A percentile compares a stretch with the other conserved stretches of the same genome.
These are phyloP conservation scores for Protomyctophum bolini DNA, from an alignment of 2,113 vertebrate species.

Conservation along the genomic window DNA sequence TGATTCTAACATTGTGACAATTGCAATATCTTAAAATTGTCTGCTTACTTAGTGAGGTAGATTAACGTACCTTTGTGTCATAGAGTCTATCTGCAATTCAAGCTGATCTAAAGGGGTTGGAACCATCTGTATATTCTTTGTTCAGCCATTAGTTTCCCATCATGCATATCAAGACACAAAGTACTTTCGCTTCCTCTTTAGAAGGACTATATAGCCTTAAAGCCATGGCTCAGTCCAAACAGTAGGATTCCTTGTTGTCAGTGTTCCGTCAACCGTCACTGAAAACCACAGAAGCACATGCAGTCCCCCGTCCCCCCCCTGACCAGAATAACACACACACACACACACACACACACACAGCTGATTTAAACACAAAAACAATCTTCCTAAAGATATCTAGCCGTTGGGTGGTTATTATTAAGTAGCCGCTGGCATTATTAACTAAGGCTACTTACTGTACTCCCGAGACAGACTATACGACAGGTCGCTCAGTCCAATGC, in stretches of 20 bases:
- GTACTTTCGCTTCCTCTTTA: conserved; percentile 70
- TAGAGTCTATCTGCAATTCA: background rate
- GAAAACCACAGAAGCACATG: conserved; percentile 67
- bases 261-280: conserved; percentile 30
- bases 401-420: conserved; percentile 22
- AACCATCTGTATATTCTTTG: background rate
- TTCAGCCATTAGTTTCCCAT: conserved; percentile 19
- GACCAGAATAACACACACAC: conserved; percentile 45
- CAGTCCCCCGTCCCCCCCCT: conserved; percentile 70
- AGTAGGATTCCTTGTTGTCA: conserved; percentile 63
- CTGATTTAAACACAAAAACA: conserved; percentile 46
- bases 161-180: conserved; percentile 30
- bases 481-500: conserved; percentile 38
- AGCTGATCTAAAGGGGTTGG: background rate
- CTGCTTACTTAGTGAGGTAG: background rate
- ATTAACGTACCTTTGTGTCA: conserved; percentile 44
- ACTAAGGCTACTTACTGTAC: conserved; percentile 29
- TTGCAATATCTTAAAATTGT: background rate
- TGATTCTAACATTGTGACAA: background rate
- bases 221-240: conserved; percentile 20
- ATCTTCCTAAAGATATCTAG: conserved; percentile 6
- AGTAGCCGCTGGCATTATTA: conserved; percentile 38
- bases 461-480: conserved; percentile 34
- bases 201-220: conserved; percentile 24
- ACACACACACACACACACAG: conserved; percentile 37